Evolutionary conservation across 2,888 invertebrate species (phyloP).

Genomic region (Phalangium opilio): DNA sequence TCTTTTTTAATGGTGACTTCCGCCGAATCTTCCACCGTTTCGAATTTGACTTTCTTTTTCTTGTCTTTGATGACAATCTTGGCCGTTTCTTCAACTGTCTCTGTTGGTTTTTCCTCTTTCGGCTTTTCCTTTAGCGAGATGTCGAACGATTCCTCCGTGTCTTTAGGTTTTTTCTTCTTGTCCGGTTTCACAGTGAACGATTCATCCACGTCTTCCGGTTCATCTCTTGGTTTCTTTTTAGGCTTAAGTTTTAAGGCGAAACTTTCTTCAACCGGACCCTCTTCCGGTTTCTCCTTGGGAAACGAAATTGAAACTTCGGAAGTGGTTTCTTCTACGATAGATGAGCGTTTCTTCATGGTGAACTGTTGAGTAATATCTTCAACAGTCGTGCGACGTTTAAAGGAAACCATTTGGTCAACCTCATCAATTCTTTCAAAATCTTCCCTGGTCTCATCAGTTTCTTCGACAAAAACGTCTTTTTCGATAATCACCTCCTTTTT

Average conservation of each 20-base stretch:
- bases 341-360: no score
- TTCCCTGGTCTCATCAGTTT: no score
- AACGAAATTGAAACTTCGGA: no score
- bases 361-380: no score
- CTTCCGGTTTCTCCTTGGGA: no score
- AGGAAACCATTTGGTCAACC: no score
- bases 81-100: conserved; percentile 1
- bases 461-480: conserved; percentile 1
- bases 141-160: neutral
- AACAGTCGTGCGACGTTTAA: no score
- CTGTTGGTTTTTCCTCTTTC: neutral
- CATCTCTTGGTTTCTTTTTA: neutral
- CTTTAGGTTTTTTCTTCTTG: no score
- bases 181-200: no score
- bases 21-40: conserved; percentile 12
- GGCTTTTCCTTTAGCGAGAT: neutral
- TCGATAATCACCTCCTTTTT: conserved; percentile 27
- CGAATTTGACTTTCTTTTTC: conserved; percentile 5
- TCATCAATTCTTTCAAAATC: no score
- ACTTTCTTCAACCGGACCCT: neutral
- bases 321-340: no score
- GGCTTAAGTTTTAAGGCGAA: neutral
- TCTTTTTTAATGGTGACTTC: conserved; percentile 15
- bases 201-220: neutral
- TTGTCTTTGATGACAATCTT: conserved; percentile 1